A percentile compares a stretch with the other conserved stretches of the same genome.
Conservation (phyloP, 2,888 invertebrate species). For the Elmis aenea region DNA sequence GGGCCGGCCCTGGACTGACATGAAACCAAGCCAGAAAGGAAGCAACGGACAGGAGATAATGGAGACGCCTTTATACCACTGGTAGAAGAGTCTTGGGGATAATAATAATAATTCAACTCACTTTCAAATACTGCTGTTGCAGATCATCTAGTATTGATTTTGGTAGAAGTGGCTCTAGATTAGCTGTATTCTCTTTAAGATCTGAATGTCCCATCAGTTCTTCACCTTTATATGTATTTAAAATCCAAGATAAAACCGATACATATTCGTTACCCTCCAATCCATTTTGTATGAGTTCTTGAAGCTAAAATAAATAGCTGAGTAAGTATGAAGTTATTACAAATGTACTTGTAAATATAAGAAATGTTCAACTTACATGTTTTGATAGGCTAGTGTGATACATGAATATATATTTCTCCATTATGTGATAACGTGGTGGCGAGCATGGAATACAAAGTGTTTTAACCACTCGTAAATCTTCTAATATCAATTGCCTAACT, state of each 20-base stretch:
- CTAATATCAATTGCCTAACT: conserved; percentile 79
- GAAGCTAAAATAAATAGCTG: conserved; percentile 52
- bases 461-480: conserved; percentile 88
- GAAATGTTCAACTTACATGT: conserved; percentile 69
- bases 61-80: too few relatives aligned
- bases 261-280: conserved; percentile 96
- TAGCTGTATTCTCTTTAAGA: conserved; percentile 49
- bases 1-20: too few relatives aligned
- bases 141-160: conserved; percentile 69
- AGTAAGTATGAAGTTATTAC: not conserved
- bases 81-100: too few relatives aligned
- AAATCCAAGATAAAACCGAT: conserved; percentile 86
- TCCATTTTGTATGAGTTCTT: conserved; percentile 81
- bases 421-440: conserved; percentile 91
- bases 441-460: conserved; percentile 89
- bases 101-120: conserved; percentile 28
- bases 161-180: conserved; percentile 74
- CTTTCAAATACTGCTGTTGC: conserved; percentile 75
- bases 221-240: conserved; percentile 82
- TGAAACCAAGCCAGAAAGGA: too few relatives aligned
- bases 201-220: conserved; percentile 88
- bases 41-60: too few relatives aligned
- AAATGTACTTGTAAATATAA: conserved; percentile 1
- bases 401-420: conserved; percentile 86
- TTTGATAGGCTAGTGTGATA: conserved; percentile 85